Base-by-base conservation (phyloP, 2,888 invertebrate species). In the Hypolimnas misippus region DNA sequence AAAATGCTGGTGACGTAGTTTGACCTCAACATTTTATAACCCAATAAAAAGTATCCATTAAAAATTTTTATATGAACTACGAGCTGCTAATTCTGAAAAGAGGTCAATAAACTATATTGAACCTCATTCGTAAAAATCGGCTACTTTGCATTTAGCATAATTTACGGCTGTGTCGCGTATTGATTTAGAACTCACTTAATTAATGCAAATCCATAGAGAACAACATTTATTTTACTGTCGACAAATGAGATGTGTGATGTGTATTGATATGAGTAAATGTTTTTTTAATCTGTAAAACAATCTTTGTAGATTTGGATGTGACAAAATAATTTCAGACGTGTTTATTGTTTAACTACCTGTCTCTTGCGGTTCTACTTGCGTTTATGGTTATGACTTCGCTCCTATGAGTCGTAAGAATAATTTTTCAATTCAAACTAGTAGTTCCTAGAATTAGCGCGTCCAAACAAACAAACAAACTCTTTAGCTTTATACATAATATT, bases 171-270 rank as follows among this genome's bases (percentile, higher is more conserved):
- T 55, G 57, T 57, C 60, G 31, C 38, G 21, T 66, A 63, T 61
- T 66, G 63, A 63, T 57, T 61, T 57, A 66, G 54, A 46, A 57
- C 21, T 44, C 57, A 57, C 49, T 49, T 66, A 63, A 57, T 64
- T 57, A 59, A 66, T 62, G 53, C 35, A 57, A 61, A 61, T 40
- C 35, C 46, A 35, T 56, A 44, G 29, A 29, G 40, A 42, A 65
- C 35, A 35, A 57, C n/a, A 40, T 61, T 60, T 46, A 44, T 52
- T 60, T 46, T 21, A 21, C 16, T 25, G 33, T 57, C 49, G 60
- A 53, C 35, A 42, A 42, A 57, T 54, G 12, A 38, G 42, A 46
- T 25, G 25, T 16, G 19, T 19, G 21, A n/a, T 33, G 33, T 50
- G 16, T 33, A 29, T 31, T 40, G 14, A 25, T n/a, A 33, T 62